phyloP scores from a whole-genome alignment of 2,888 invertebrate genomes.

The Bugula neritina region DNA sequence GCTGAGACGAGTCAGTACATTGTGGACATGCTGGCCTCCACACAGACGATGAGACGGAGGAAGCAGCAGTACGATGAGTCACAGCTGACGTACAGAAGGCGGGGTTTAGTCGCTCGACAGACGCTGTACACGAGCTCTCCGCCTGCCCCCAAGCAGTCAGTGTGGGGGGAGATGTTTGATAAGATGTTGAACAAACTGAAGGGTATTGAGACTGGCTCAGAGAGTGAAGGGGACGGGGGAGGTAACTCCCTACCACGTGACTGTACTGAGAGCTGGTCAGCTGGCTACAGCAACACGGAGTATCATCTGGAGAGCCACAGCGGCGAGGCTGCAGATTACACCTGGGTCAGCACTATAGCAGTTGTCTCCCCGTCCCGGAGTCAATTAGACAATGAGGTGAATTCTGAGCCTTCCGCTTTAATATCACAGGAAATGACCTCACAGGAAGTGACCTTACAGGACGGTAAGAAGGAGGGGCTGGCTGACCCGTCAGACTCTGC shows the following conservation, averaged over 20 bases:
- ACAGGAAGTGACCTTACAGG: background rate
- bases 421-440: background rate
- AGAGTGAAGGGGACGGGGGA: background rate
- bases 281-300: background rate
- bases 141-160: background rate
- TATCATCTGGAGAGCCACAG: background rate
- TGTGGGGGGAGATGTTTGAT: constrained; percentile 16
- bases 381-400: background rate
- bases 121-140: background rate
- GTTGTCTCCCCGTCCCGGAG: background rate
- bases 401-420: too few relatives aligned
- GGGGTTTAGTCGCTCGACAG: background rate
- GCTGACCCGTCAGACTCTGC: background rate
- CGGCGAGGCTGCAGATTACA: background rate
- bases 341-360: background rate
- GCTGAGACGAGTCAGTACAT: constrained; percentile 9
- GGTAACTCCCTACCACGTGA: background rate
- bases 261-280: background rate
- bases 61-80: constrained; percentile 9
- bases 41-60: background rate
- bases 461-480: background rate
- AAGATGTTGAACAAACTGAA: background rate
- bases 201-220: background rate
- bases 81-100: constrained; percentile 2
- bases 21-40: background rate